phyloP scores from a whole-genome alignment of 2,797 vertebrate genomes.

The Eospalax fontanierii region DNA sequence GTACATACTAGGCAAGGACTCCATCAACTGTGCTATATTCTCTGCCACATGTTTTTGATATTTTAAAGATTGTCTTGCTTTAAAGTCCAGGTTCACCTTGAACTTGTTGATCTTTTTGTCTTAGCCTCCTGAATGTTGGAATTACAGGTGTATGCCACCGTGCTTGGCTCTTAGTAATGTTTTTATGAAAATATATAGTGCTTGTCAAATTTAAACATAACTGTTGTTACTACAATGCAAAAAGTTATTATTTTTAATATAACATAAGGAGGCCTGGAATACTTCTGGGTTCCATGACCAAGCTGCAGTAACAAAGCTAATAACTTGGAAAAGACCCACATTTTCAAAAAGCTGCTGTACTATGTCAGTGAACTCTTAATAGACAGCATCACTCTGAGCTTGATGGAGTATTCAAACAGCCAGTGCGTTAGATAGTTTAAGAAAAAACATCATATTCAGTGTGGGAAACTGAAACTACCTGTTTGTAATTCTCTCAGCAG shows the following conservation, averaged over 20 bases:
- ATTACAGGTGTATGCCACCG: background rate
- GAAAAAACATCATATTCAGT: background rate
- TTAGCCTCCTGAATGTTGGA: background rate
- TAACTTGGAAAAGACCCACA: background rate
- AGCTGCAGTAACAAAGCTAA: background rate
- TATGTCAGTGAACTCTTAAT: background rate
- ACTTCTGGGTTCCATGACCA: background rate
- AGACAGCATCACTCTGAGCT: background rate
- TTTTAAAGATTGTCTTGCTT: background rate
- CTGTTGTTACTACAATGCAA: background rate
- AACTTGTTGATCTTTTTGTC: too few species aligned
- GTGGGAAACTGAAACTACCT: background rate
- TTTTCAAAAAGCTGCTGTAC: background rate
- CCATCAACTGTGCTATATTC: background rate
- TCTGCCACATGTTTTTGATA: background rate
- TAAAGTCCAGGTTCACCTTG: too few species aligned
- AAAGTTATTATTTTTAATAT: background rate
- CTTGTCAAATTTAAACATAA: slow-evolving; percentile 25
- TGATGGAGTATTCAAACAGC: background rate
- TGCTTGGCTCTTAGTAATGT: background rate
- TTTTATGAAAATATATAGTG: background rate
- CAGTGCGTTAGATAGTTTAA: background rate
- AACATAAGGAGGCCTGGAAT: background rate
- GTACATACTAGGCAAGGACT: background rate
- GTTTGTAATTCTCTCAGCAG: slow-evolving; percentile 5